Percentiles rank a stretch among this genome's conserved stretches.
Conservation (phyloP, 2,888 invertebrate species). For the Scotopteryx bipunctaria region DNA sequence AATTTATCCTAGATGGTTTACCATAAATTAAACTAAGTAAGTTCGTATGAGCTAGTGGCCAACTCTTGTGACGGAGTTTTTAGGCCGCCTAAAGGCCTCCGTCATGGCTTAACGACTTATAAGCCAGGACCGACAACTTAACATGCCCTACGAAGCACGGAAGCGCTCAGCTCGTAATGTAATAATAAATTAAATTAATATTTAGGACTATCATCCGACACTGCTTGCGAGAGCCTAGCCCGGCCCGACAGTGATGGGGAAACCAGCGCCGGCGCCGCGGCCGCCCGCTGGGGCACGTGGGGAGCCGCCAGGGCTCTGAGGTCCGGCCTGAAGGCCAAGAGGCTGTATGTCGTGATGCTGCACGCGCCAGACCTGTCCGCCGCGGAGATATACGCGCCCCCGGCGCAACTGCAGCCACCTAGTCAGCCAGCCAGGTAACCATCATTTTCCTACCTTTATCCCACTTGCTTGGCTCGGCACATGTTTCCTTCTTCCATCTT, state of each 20-base stretch:
- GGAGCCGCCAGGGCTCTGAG: conserved; percentile 90
- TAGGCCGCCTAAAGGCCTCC: no score
- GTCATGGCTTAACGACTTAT: no score
- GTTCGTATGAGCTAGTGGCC: no score
- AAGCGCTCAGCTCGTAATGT: no score
- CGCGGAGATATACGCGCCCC: conserved; percentile 86
- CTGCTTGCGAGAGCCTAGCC: conserved; percentile 69
- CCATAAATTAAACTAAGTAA: no score
- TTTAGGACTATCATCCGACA: conserved; percentile 74
- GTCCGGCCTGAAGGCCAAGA: conserved; percentile 86
- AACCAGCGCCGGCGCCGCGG: conserved; percentile 71
- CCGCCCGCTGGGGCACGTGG: conserved; percentile 89
- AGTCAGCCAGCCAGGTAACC: conserved; percentile 74
- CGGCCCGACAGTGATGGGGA: conserved; percentile 58
- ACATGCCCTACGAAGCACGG: no score
- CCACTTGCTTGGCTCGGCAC: no score
- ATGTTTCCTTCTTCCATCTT: no score
- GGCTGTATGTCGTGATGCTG: conserved; percentile 89
- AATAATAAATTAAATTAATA: no score
- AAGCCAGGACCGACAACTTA: no score
- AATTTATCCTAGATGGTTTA: no score
- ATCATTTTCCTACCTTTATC: neutral
- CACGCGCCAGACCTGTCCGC: conserved; percentile 88
- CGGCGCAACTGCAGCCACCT: conserved; percentile 69
- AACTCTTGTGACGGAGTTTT: no score